Evolutionary conservation across 1,140 invertebrate genomes (phyloP), one percentile per base, ranked within the genome.

Genomic region (Anthonomus grandis): DNA sequence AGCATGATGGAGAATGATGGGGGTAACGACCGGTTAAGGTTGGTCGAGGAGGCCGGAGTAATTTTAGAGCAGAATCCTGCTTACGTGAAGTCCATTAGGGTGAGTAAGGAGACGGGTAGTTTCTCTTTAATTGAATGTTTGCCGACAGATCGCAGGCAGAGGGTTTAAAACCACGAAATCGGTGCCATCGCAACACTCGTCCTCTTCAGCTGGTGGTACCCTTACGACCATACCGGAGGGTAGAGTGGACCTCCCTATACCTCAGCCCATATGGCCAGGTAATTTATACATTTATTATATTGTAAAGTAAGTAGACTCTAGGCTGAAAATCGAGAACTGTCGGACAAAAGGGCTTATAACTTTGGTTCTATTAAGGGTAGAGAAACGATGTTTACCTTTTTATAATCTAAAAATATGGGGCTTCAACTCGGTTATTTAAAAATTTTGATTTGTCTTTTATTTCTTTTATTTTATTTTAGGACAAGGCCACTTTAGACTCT

Each of bases 201-300:
- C 61, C 27, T 66, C 66, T 15, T 62, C 60, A 4, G 60, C 49
- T 10, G 59, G 63, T 13, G 71, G 68, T 13, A 72, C 69, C 6
- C 59, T 74, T 12, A 66, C 65, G 21, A 69, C 73, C 2, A 75
- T 75, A 19, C 72, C 69, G 3, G 73, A 75, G 63, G 73, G 71
- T 4, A 50, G 59, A 19, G 65, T 73, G 0, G 72, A 74, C 57
- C 58, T 66, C 8, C 52, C 60, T 1, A 64, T 74, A 34, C 73
- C 73, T 5, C 64, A 68, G 34, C 71, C 71, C 9, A 69, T 75
- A 13, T 74, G 72, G 72, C 73, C 57, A 19, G 50, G 48, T 46
- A 48, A n/a, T 48, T 23, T 31, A 6, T 47, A 17, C 5, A 3
- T 48, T 48, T n/a, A n/a, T n/a, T 31, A 31, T 8, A 31, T 8